Percentiles rank a stretch among this genome's conserved stretches.
Evolutionary conservation across 2,888 invertebrate genomes (phyloP).

Genomic region (Steinernema hermaphroditum): DNA sequence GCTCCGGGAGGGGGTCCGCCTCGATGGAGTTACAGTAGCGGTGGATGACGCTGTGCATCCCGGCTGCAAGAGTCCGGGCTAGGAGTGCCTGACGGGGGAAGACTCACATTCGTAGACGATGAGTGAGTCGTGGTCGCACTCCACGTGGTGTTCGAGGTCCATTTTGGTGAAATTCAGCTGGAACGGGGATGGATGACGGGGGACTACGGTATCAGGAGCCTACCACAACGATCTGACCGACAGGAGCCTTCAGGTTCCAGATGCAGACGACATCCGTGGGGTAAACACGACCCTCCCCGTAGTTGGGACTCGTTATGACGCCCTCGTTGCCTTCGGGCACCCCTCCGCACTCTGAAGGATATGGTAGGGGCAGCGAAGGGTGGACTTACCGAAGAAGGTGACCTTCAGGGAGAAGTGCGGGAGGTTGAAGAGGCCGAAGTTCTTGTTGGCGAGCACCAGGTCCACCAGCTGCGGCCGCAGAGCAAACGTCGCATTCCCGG

Average conservation of each 20-base stretch:
- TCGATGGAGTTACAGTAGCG: constrained; percentile 37
- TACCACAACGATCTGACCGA: constrained; percentile 57
- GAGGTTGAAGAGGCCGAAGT: constrained; percentile 40
- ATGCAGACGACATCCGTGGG: constrained; percentile 52
- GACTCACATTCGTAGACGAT: constrained; percentile 41
- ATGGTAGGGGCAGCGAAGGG: background rate
- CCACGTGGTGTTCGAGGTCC: constrained; percentile 52
- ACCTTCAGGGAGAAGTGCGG: constrained; percentile 45
- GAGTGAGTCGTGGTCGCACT: constrained; percentile 44
- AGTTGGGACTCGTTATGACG: constrained; percentile 46
- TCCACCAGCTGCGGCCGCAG: background rate
- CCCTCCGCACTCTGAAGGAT: constrained; percentile 51
- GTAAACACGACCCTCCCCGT: constrained; percentile 46
- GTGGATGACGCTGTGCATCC: constrained; percentile 37
- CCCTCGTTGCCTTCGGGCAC: constrained; percentile 46
- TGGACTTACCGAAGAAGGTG: constrained; percentile 43
- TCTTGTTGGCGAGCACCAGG: constrained; percentile 24
- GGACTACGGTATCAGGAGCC: background rate
- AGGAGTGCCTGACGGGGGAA: no score
- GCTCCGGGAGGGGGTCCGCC: constrained; percentile 37
- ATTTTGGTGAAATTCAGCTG: constrained; percentile 52
- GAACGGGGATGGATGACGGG: constrained; percentile 12
- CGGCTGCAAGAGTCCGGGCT: constrained; percentile 36
- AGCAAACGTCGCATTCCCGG: constrained; percentile 34
- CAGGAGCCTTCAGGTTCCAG: constrained; percentile 60